Evolutionary conservation across 2,113 vertebrate genomes (phyloP).

Genomic region (Parus major): DNA sequence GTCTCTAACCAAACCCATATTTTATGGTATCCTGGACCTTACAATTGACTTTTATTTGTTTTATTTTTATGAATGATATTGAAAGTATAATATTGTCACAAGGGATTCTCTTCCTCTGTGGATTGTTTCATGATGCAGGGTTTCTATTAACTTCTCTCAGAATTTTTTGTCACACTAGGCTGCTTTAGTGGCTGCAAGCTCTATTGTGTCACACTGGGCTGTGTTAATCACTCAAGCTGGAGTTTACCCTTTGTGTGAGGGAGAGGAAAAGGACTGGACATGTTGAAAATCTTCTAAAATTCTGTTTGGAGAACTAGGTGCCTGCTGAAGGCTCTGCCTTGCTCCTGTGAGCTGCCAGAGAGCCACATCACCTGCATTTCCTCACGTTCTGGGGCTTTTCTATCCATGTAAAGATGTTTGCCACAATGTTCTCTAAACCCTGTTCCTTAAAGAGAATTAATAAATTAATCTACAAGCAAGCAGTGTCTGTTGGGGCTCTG

Average conservation of each 20-base stretch:
- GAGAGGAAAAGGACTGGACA: not conserved
- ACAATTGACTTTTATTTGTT: conserved; percentile 62
- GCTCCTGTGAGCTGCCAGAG: not conserved
- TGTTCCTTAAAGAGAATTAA: not conserved
- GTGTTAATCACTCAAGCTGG: not conserved
- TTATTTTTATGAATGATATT: conserved; percentile 69
- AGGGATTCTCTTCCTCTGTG: conserved; percentile 27
- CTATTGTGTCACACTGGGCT: not conserved
- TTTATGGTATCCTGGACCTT: conserved; percentile 55
- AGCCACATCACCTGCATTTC: not conserved
- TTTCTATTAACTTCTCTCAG: conserved; percentile 10
- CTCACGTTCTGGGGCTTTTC: too few relatives aligned
- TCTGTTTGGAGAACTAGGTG: not conserved
- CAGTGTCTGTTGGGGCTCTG: not conserved
- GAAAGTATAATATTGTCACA: conserved; percentile 57
- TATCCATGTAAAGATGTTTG: accelerated
- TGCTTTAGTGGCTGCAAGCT: conserved; percentile 4
- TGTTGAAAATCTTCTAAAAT: not conserved
- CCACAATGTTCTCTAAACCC: not conserved
- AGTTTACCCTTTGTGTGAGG: not conserved
- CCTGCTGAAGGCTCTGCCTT: not conserved
- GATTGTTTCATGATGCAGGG: not conserved
- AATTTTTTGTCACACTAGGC: not conserved
- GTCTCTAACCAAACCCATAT: conserved; percentile 48
- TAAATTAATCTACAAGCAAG: not conserved